Base-by-base conservation (phyloP, 2,113 vertebrate species). In the Pardalotus punctatus region DNA sequence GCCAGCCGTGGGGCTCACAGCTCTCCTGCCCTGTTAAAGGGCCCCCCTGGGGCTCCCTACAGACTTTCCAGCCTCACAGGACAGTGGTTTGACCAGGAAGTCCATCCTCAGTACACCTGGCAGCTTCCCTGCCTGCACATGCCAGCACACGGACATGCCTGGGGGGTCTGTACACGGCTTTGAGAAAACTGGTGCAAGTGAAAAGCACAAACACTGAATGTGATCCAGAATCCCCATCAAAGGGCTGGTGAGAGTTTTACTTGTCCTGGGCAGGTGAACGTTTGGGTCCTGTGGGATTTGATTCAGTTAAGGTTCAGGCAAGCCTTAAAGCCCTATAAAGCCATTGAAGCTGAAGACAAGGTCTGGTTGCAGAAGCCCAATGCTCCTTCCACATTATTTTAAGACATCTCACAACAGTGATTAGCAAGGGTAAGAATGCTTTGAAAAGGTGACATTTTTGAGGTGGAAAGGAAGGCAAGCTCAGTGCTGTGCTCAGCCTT, bases 311-410 rank as follows among this genome's bases (percentile, higher is more conserved):
- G 28, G 45, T 61, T 94, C 78, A 67, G 72, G 64, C 36, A 62
- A 82, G 62, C 33, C 61, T 74, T 74, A 77, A 64, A 86, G 62
- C 72, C 40, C 86, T 43, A 48, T 7, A 70, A 89, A 92, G 94
- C 77, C 74, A 71, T 22, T 58, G 58, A 85, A 73, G 66, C 53
- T 64, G n/a, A 65, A 89, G 84, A 9, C 12, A 72, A 94, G 72
- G 78, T 61, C 78, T 76, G 57, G 58, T 11, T 79, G 76, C 36
- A 64, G 67, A 76, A 81, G 79, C 53, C 19, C 38, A 92, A 29
- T 15, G 80, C 48, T 91, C 57, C 81, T 88, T 88, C 79, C 79
- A 76, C 40, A 2, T 45, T 27, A 47, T 15, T 76, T 16, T 35
- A 67, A 76, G 88, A 92, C 35, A 45, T 40, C 78, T 87, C 24